Conservation (phyloP, 2,888 invertebrate genomes). For the Rosalia funebris region DNA sequence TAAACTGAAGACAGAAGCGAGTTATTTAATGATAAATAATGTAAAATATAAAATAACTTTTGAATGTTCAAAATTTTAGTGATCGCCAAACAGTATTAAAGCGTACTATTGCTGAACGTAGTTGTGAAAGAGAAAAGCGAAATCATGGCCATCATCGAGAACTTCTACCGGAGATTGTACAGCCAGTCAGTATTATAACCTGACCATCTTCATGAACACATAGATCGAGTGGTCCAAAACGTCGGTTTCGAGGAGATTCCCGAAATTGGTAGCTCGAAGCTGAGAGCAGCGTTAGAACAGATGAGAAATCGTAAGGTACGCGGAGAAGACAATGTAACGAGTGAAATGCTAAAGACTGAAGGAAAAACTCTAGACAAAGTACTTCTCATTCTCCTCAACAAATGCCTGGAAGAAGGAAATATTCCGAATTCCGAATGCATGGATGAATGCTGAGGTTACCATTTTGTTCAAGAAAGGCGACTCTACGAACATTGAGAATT, state of each 20-base stretch:
- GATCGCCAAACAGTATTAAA: no score
- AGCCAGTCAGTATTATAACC: background rate
- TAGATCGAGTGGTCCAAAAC: background rate
- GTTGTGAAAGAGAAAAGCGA: background rate
- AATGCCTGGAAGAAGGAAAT: constrained; percentile 2
- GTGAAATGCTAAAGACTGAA: background rate
- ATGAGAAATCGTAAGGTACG: background rate
- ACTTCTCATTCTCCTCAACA: background rate
- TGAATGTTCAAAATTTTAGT: no score
- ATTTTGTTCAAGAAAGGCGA: background rate
- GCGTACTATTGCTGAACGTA: background rate
- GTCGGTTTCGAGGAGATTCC: background rate
- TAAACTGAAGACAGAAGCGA: no score
- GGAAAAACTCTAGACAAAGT: background rate
- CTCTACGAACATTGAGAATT: constrained; percentile 2
- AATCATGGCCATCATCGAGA: background rate
- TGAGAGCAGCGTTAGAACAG: background rate
- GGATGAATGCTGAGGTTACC: background rate
- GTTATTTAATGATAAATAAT: no score
- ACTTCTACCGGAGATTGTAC: constrained; percentile 7
- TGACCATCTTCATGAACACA: background rate
- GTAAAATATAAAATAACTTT: no score
- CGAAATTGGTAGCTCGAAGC: background rate
- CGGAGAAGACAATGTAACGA: background rate
- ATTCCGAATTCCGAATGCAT: constrained; percentile 2